A percentile compares a stretch with the other conserved stretches of the same genome.
These are phyloP conservation scores for Ceratina calcarata DNA, from an alignment of 1,140 invertebrate genomes.

Conservation along the genomic window DNA sequence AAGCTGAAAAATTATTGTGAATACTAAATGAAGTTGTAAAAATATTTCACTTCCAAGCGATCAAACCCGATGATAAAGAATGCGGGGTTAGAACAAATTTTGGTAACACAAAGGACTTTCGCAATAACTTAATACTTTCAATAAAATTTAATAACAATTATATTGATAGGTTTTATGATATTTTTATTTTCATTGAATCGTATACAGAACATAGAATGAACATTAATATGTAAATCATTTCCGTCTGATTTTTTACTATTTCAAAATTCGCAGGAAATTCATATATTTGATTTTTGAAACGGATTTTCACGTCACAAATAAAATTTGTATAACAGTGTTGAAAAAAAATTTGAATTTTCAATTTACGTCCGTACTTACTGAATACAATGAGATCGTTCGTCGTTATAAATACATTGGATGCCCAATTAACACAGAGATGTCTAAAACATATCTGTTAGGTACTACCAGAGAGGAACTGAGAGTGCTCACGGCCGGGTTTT, in stretches of 20 bases:
- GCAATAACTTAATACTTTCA: too few relatives aligned
- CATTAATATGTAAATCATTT: not conserved
- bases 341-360: not conserved
- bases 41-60: too few relatives aligned
- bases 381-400: not conserved
- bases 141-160: too few relatives aligned
- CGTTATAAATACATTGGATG: not conserved
- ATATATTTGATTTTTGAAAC: not conserved
- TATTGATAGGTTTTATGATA: constrained; percentile 10
- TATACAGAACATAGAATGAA: constrained; percentile 27
- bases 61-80: too few relatives aligned
- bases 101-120: too few relatives aligned
- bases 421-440: too few relatives aligned
- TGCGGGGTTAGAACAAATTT: too few relatives aligned
- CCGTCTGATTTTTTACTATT: not conserved
- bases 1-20: too few relatives aligned
- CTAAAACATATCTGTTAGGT: too few relatives aligned
- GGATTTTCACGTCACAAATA: not conserved
- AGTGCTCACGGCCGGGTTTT: too few relatives aligned
- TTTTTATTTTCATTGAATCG: constrained; percentile 15
- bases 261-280: not conserved
- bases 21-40: too few relatives aligned
- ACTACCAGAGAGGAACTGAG: too few relatives aligned
- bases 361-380: not conserved
- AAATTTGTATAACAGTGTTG: not conserved